Evolutionary conservation across 2,888 invertebrate genomes (phyloP).

Genomic region (Hylaea fasciaria): DNA sequence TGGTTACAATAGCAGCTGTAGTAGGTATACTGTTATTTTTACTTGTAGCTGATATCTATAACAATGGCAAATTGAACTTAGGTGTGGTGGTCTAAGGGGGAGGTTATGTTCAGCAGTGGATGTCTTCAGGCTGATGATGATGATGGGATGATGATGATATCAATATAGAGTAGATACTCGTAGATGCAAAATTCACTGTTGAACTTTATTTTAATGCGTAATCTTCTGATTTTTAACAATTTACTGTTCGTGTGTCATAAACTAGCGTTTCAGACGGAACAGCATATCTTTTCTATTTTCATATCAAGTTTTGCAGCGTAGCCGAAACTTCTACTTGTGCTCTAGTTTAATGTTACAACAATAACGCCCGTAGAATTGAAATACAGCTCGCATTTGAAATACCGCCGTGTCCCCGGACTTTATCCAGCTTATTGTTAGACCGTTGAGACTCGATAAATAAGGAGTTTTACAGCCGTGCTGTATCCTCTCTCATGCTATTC

Average conservation of each 20-base stretch:
- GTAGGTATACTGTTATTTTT: too few species aligned
- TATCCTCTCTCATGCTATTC: constrained; percentile 43
- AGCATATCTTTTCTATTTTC: neutral
- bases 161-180: too few species aligned
- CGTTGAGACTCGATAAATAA: constrained; percentile 48
- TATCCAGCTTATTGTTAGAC: constrained; percentile 42
- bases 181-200: too few species aligned
- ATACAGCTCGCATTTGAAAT: constrained; percentile 33
- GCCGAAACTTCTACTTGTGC: constrained; percentile 27
- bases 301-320: constrained; percentile 14
- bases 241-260: neutral
- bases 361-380: constrained; percentile 38
- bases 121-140: too few species aligned
- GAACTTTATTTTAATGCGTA: too few species aligned
- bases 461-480: constrained; percentile 48
- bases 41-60: too few species aligned
- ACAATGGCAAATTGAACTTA: too few species aligned
- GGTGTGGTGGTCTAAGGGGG: too few species aligned
- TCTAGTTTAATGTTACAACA: constrained; percentile 27
- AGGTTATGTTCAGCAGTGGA: too few species aligned
- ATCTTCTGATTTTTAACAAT: neutral
- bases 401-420: constrained; percentile 33
- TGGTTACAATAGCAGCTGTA: too few species aligned
- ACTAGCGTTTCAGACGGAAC: neutral
- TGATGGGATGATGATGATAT: too few species aligned